Evolutionary conservation across 2,797 vertebrate species (phyloP), one percentile per base, ranked within the genome.

Genomic region (Halcyon badia): DNA sequence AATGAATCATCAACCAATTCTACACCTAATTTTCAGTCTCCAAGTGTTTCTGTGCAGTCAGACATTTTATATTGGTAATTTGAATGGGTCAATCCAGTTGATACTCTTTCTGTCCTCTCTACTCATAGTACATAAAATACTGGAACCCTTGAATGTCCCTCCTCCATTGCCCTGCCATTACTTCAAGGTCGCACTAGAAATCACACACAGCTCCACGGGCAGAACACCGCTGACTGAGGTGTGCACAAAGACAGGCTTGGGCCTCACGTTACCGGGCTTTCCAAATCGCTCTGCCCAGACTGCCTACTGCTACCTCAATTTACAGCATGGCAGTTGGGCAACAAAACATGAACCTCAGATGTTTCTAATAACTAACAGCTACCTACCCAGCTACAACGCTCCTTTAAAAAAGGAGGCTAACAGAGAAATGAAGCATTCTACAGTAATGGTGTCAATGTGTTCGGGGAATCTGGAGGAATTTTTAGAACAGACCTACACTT

Each of bases 381-480:
- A 84, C 17, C 10, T 41, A 37, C 33, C 28, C 5, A 7, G 5
- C 15, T 37, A 10, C 1, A 49, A 25, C 0, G 19, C 18, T 78
- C 25, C 37, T 57, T 82, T 58, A 7, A 21, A 39, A 37, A 25
- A 71, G 52, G 26, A 66, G 14, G 33, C 18, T 10, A 54, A 35
- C 41, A 82, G 28, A 24, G 12, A 75, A 81, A 92, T 18, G 2
- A 87, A 78, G 25, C 51, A 65, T 58, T 49, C 24, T 37, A 72
- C 4, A 61, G 9, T 11, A 58, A 58, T 3, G 3, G 8, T 17
- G 33, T 31, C 33, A n/a, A 10, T 2, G 8, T 6, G 3, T 35
- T 11, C 64, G 20, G 7, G 77, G 28, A 94, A 87, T 44, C 28
- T 62, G 86, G 31, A 80, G 18, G 21, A 49, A 39, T 66, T 86